Evolutionary conservation across 2,888 invertebrate genomes (phyloP).

Genomic region (Junonia oenone): DNA sequence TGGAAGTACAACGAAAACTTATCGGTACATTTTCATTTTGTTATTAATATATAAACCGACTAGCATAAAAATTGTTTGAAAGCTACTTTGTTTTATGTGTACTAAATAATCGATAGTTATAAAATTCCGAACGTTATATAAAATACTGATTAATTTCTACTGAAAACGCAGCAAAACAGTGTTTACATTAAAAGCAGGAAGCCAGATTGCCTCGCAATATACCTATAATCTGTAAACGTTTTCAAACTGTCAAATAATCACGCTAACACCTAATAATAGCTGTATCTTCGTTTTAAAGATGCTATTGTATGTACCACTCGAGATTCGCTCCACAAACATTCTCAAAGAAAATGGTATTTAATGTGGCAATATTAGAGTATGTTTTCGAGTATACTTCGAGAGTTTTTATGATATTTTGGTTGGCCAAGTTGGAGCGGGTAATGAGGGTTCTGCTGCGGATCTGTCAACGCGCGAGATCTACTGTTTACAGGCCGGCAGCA

Average conservation of each 20-base stretch:
- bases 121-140: constrained; percentile 48
- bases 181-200: constrained; percentile 74
- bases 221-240: constrained; percentile 72
- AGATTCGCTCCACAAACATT: constrained; percentile 36
- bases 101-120: constrained; percentile 42
- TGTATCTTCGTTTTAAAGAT: constrained; percentile 65
- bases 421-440: constrained; percentile 56
- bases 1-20: not conserved
- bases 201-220: constrained; percentile 75
- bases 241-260: constrained; percentile 79
- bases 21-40: not conserved
- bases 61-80: constrained; percentile 5
- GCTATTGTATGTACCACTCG: constrained; percentile 58
- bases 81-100: constrained; percentile 31
- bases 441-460: constrained; percentile 64
- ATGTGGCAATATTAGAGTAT: constrained; percentile 34
- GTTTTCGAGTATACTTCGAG: constrained; percentile 32
- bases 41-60: not conserved
- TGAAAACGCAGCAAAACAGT: constrained; percentile 56
- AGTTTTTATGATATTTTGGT: constrained; percentile 59
- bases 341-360: constrained; percentile 28
- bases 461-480: constrained; percentile 58
- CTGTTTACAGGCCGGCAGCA: constrained; percentile 56
- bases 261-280: constrained; percentile 76
- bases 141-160: constrained; percentile 54